Evolutionary conservation across 2,797 vertebrate species (phyloP), one percentile per base, ranked within the genome.

Genomic region (Poecilia velifera): DNA sequence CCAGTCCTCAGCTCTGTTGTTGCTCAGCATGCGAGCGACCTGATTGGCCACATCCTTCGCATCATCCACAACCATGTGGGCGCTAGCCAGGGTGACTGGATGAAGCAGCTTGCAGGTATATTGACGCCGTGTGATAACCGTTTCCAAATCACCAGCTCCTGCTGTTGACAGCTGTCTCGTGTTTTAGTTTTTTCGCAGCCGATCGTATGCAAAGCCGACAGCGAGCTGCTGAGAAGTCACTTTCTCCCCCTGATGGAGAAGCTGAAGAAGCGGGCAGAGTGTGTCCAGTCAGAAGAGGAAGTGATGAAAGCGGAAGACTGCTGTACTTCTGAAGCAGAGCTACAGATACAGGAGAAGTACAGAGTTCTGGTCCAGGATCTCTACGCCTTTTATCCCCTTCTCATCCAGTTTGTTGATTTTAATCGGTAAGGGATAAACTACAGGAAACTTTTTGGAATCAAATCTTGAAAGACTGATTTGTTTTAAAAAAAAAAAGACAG

Each of bases 231-330:
- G 77, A 97, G 96, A 92, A 98, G 96, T 81, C 97, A 98, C 91
- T 98, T 98, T 93, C 94, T 99, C 85, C 98, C 98, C 28, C 89
- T 99, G 83, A 98, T 99, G 98, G 97, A 97, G 92, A 99, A 99
- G 66, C 88, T 99, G 92, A 98, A 96, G 93, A 98, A 98, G 91
- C 97, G 97, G 94, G 96, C 96, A 1, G 97, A 97, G 57, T 94
- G 94, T 82, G 96, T 99, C 82, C 94, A 98, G 36, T 88, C 95
- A 62, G 97, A 98, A 87, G 98, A 99, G 93, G 98, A 98, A 88
- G 96, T 96, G 76, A 93, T 97, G 88, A 98, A 97, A 93, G 94
- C 96, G 0, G 97, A 97, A 88, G 96, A 93, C 70, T 93, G 93
- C 47, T 88, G 97, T 88, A 94, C 95, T 89, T 97, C 97, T 0